Conservation (phyloP, 2,797 vertebrate species). For the Melanotaenia trifasciata region DNA sequence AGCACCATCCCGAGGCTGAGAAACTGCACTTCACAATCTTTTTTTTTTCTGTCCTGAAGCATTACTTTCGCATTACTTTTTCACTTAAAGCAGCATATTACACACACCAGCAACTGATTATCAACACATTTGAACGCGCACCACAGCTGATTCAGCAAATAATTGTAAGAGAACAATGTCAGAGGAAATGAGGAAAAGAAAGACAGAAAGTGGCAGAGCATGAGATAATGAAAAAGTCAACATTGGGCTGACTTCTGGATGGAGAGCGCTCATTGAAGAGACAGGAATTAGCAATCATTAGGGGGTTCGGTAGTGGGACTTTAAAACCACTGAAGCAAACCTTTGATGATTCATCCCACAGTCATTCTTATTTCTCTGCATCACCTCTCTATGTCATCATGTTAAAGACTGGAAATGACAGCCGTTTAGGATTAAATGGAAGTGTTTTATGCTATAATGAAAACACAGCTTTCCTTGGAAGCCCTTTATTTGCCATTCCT, state of each 20-base stretch:
- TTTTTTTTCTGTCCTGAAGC: too few relatives aligned
- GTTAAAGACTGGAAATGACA: slow-evolving; percentile 35
- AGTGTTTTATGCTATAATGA: slow-evolving; percentile 69
- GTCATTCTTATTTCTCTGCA: slow-evolving; percentile 29
- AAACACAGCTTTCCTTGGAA: slow-evolving; percentile 72
- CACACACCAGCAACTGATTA: too few relatives aligned
- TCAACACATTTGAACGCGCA: too few relatives aligned
- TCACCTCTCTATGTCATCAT: slow-evolving; percentile 28
- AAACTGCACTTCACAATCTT: too few relatives aligned
- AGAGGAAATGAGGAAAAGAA: too few relatives aligned
- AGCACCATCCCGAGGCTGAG: too few relatives aligned
- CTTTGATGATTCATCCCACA: slow-evolving; percentile 29
- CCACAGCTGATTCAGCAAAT: too few relatives aligned
- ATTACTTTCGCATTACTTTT: too few relatives aligned
- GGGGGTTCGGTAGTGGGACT: background rate
- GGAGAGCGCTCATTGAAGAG: background rate
- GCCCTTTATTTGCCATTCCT: slow-evolving; percentile 73
- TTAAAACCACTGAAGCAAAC: slow-evolving; percentile 34
- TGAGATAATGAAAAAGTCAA: too few relatives aligned
- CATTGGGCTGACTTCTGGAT: background rate
- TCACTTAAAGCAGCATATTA: too few relatives aligned
- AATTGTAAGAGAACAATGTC: too few relatives aligned
- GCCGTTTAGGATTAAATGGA: slow-evolving; percentile 60
- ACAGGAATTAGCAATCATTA: background rate
- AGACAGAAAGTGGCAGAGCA: too few relatives aligned